Evolutionary conservation across 2,797 vertebrate species (phyloP).

Genomic region (Megalops cyprinoides): DNA sequence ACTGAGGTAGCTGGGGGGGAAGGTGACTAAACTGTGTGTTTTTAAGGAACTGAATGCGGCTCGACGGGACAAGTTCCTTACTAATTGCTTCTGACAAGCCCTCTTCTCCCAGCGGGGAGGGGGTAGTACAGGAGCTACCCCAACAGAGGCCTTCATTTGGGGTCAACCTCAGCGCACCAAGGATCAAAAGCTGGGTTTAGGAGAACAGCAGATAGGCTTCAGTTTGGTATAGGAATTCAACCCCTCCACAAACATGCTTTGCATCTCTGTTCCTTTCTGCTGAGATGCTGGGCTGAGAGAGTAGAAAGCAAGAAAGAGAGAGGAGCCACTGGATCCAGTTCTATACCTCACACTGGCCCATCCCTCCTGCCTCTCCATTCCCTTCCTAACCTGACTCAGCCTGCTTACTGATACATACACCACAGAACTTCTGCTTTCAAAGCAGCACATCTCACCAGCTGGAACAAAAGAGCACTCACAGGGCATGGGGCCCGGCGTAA

Average conservation of each 20-base stretch:
- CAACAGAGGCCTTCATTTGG: conserved; percentile 19
- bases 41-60: not conserved
- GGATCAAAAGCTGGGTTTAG: not conserved
- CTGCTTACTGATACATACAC: too few relatives aligned
- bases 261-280: not conserved
- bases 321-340: too few relatives aligned
- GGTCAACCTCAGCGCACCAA: not conserved
- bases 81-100: conserved; percentile 22
- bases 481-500: not conserved
- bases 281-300: too few relatives aligned
- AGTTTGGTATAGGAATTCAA: not conserved
- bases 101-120: conserved; percentile 9
- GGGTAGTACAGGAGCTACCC: not conserved
- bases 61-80: conserved; percentile 25
- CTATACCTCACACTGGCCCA: not conserved
- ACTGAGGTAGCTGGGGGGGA: not conserved
- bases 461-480: not conserved
- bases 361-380: not conserved
- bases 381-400: not conserved
- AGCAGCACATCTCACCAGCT: not conserved
- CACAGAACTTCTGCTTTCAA: not conserved
- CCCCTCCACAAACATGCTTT: not conserved
- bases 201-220: not conserved
- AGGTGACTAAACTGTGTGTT: not conserved
- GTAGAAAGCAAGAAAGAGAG: too few relatives aligned